These are phyloP conservation scores for Meleagris gallopavo DNA, from an alignment of 2,113 vertebrate genomes.

Conservation along the genomic window DNA sequence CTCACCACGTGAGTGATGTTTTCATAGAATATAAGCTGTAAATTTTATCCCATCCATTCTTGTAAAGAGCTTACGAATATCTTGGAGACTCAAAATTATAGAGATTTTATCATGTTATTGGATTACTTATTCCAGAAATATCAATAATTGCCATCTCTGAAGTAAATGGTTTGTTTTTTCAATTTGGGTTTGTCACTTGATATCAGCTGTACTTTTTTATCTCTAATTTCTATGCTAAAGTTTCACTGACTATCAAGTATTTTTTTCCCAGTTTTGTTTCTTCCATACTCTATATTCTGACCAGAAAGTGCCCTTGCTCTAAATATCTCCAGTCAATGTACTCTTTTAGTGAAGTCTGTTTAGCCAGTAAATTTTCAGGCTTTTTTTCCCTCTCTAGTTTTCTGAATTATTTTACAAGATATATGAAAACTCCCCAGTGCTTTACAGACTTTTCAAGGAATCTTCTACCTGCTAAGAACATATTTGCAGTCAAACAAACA, in stretches of 20 bases:
- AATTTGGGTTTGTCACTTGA: background rate
- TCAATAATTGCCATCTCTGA: background rate
- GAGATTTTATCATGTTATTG: background rate
- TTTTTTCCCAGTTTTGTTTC: background rate
- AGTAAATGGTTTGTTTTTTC: background rate
- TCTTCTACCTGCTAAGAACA: background rate
- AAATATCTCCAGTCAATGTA: background rate
- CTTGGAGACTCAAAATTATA: background rate
- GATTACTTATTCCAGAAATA: background rate
- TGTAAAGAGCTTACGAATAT: background rate
- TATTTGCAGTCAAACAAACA: background rate
- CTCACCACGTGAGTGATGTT: background rate
- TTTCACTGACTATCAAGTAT: background rate
- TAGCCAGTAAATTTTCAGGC: background rate
- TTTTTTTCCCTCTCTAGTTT: background rate
- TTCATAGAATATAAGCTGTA: background rate
- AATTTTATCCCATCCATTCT: background rate
- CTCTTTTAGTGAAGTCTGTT: background rate
- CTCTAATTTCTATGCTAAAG: background rate
- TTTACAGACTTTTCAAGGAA: background rate
- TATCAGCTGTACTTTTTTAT: background rate
- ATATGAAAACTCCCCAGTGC: background rate
- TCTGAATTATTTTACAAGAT: background rate
- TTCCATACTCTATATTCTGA: background rate
- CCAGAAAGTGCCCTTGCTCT: background rate